Percentiles rank a stretch among this genome's conserved stretches.
These are phyloP conservation scores for Apus apus DNA, from an alignment of 2,113 vertebrate species.

Conservation along the genomic window DNA sequence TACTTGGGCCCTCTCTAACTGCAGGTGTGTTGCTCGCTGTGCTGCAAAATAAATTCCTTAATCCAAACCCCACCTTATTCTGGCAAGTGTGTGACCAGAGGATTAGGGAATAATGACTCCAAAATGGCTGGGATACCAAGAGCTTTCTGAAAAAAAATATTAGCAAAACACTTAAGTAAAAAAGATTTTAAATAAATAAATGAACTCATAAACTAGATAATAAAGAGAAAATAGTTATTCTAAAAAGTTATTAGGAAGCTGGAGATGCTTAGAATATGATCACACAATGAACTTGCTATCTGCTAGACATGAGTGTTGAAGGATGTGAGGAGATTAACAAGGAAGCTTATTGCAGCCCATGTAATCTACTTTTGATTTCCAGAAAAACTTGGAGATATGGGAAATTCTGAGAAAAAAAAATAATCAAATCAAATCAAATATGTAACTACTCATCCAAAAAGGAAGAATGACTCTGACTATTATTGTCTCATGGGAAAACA, in stretches of 20 bases:
- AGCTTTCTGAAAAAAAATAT: constrained; percentile 8
- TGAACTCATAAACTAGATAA: background rate
- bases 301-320: background rate
- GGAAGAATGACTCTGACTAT: background rate
- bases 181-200: background rate
- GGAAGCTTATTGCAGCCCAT: background rate
- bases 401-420: background rate
- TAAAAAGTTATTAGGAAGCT: background rate
- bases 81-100: background rate
- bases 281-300: background rate
- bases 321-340: background rate
- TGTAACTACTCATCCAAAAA: background rate
- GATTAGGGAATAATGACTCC: background rate
- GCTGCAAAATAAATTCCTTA: background rate
- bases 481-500: background rate
- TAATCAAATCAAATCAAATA: background rate
- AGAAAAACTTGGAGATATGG: background rate
- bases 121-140: background rate
- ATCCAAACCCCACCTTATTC: background rate
- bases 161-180: background rate
- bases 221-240: background rate
- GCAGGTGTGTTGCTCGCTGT: background rate
- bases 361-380: constrained; percentile 17
- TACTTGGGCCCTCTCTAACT: background rate
- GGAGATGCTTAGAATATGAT: background rate